Base-by-base conservation (phyloP, 2,113 vertebrate genomes). In the Zosterops lateralis region DNA sequence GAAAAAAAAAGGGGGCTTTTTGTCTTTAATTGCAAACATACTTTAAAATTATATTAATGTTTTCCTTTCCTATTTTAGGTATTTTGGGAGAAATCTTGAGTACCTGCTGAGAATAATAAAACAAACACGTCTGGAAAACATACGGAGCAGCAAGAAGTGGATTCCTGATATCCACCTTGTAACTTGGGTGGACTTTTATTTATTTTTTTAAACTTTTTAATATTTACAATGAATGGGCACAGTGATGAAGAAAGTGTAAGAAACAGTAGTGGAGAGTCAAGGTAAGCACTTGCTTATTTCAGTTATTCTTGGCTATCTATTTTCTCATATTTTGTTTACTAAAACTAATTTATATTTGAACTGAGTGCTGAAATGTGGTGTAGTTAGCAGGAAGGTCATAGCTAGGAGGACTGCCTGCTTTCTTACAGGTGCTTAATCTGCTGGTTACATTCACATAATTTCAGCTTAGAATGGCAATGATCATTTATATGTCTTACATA, bases 231-330 rank as follows among this genome's bases (percentile, higher is more conserved):
- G 99, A 99, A 99, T 98, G 99, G 98, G 94, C 99, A 99, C 91
- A 99, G 98, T 96, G 99, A 99, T 98, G 98, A 99, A 94, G 99
- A 99, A 98, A 99, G 98, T 94, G 91, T 98, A 96, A 99, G 98
- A 98, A 99, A 99, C 97, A 99, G 98, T 95, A 99, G 98, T 96
- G 99, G 98, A 94, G 99, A 99, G 94, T 99, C 99, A 96, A 99
- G 99, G 99, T 99, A 98, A 96, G 73, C 6, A 18, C 11, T 73
- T 75, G 8, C 4, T 71, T 18, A 14, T 93, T 85, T 96, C 10
- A 68, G 17, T 86, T 86, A 31, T 53, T 62, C 36, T 80, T 56
- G 9, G 3, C 12, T 92, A 3, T 62, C 3, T 82, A 6, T 60
- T 84, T 14, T 80, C 4, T 15, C 44, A 0, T n/a, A 11, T 91